Percentiles rank a stretch among this genome's conserved stretches.
These are phyloP conservation scores for Anguilla rostrata DNA, from an alignment of 2,113 vertebrate genomes.

Conservation along the genomic window DNA sequence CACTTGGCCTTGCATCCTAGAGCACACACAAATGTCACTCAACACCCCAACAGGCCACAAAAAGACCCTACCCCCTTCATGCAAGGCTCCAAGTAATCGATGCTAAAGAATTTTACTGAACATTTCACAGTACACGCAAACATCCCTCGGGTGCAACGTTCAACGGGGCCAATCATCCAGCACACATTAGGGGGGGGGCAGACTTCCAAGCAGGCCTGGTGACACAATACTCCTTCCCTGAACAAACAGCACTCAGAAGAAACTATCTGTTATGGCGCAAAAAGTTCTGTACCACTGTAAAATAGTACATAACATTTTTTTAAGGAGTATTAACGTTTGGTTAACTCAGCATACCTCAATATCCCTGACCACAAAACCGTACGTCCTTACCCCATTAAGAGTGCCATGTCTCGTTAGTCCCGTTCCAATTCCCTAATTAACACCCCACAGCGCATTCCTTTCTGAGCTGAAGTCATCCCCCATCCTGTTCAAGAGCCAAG, in stretches of 20 bases:
- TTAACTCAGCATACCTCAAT: not conserved
- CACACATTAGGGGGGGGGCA: too few relatives aligned
- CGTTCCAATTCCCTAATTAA: not conserved
- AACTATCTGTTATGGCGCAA: too few relatives aligned
- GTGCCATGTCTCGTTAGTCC: not conserved
- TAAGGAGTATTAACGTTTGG: not conserved
- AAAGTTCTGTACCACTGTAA: too few relatives aligned
- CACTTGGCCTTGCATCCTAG: too few relatives aligned
- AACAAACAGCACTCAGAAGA: too few relatives aligned
- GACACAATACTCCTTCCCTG: too few relatives aligned
- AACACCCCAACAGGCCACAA: not conserved
- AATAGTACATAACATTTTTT: not conserved
- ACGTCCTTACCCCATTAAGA: not conserved
- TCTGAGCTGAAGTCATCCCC: not conserved
- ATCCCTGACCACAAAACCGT: not conserved
- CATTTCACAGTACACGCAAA: too few relatives aligned
- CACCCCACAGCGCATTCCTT: not conserved
- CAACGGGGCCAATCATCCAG: too few relatives aligned
- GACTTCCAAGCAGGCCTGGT: too few relatives aligned
- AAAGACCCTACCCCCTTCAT: not conserved
- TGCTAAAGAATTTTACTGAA: not conserved
- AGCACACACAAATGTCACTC: too few relatives aligned
- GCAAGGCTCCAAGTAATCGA: not conserved
- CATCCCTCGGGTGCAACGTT: too few relatives aligned
- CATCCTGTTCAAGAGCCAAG: not conserved